Evolutionary conservation across 2,113 vertebrate genomes (phyloP), one percentile per base, ranked within the genome.

Genomic region (Aspiorhynchus laticeps): DNA sequence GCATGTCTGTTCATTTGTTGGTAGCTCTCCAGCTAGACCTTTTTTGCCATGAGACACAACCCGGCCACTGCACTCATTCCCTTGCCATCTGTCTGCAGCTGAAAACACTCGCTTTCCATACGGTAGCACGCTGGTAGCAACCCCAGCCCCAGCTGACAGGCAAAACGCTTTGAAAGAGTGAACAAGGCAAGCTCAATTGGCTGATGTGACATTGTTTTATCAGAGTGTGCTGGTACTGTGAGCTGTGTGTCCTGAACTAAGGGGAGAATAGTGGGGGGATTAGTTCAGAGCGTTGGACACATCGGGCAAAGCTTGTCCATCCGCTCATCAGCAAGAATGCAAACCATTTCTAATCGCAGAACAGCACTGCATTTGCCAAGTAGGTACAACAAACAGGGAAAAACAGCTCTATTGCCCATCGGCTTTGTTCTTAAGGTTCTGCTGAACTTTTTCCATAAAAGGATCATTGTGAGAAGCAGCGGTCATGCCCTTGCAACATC

Each of bases 11-110:
- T 88, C 86, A 61, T 88, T 90, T 86, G 51, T 87, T 80, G 77
- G 83, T 79, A 88, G 48, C 63, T 76, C 79, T 79, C 86, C 78
- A 90, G 88, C 84, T 89, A 84, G 63, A 31, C 33, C 80, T 81
- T 87, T 87, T 86, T 77, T 85, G 90, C 90, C 88, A 87, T 41
- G 59, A 88, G 90, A 87, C 81, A 84, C 19, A 85, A 38, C 63
- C 75, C 53, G 76, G 85, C n/a, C 74, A 77, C 74, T 48, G 89
- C 83, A 88, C 89, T 90, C 81, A 88, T 88, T 88, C 88, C 79
- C 77, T 87, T 85, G 89, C 90, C 90, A 90, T 92, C 92, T 91
- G 90, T 87, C 88, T 87, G 86, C 87, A 87, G 77, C 65, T 90
- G 87, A 88, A 85, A 88, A 65, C 26, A 17, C 24, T 83, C 7